These are phyloP conservation scores for Montipora capricornis DNA, from an alignment of 64 coral and sea anemone genomes.

Conservation along the genomic window DNA sequence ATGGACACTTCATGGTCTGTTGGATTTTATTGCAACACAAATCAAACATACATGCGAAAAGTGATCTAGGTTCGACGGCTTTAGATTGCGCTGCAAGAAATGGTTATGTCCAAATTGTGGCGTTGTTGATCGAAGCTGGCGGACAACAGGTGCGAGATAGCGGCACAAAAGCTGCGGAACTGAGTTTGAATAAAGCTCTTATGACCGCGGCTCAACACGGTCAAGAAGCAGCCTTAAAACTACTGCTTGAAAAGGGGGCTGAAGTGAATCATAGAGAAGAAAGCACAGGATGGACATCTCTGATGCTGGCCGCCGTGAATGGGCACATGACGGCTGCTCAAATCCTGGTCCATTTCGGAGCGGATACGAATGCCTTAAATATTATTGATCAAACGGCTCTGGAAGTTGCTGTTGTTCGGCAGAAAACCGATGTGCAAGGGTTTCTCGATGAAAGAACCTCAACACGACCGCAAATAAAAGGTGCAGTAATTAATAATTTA, in stretches of 20 bases:
- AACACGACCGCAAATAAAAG: conserved; percentile 71
- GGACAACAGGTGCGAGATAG: conserved; percentile 42
- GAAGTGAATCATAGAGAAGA: conserved; percentile 78
- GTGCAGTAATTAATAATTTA: conserved; percentile 32
- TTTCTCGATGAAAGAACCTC: conserved; percentile 83
- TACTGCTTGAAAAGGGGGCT: conserved; percentile 79
- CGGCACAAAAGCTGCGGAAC: not conserved
- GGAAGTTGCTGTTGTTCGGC: conserved; percentile 70
- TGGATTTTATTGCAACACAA: conserved; percentile 72
- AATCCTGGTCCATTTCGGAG: conserved; percentile 71
- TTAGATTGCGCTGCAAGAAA: conserved; percentile 86
- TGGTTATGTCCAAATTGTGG: conserved; percentile 77
- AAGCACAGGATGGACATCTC: conserved; percentile 84
- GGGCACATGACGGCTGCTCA: conserved; percentile 85
- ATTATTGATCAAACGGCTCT: conserved; percentile 83
- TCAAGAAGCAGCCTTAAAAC: conserved; percentile 78
- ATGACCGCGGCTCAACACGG: conserved; percentile 93
- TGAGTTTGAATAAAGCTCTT: conserved; percentile 49
- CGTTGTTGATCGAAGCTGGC: conserved; percentile 71
- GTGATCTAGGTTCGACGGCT: conserved; percentile 80
- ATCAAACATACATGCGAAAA: conserved; percentile 69
- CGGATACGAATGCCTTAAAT: conserved; percentile 83
- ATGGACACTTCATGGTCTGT: conserved; percentile 71
- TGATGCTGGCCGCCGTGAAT: conserved; percentile 92
- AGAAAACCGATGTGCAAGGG: conserved; percentile 80